Evolutionary conservation across 2,797 vertebrate species (phyloP).

Genomic region (Sebastes alutus): DNA sequence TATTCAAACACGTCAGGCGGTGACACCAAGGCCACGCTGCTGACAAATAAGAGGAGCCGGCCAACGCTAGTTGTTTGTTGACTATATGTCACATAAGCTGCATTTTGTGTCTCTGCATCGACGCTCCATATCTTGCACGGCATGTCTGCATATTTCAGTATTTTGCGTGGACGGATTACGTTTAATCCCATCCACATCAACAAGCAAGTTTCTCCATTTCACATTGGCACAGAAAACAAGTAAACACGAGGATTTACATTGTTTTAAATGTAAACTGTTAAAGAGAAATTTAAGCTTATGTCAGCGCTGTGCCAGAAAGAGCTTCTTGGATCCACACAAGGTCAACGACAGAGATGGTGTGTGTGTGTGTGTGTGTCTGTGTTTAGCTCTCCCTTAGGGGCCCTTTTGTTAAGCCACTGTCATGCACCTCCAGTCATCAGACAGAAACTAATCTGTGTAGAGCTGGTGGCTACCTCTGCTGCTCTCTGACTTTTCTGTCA

Average conservation of each 20-base stretch:
- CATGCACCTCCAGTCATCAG: slow-evolving; percentile 25
- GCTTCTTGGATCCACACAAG: slow-evolving; percentile 23
- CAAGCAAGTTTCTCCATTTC: slow-evolving; percentile 16
- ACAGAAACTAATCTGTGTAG: slow-evolving; percentile 28
- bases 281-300: slow-evolving; percentile 5
- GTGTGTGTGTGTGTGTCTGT: slow-evolving; percentile 18
- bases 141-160: slow-evolving; percentile 13
- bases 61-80: slow-evolving; percentile 45
- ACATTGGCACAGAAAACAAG: not conserved
- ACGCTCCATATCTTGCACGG: slow-evolving; percentile 2
- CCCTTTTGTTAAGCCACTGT: slow-evolving; percentile 23
- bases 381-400: slow-evolving; percentile 2
- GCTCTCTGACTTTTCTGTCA: slow-evolving; percentile 18
- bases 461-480: slow-evolving; percentile 27
- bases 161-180: slow-evolving; percentile 34
- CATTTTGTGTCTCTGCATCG: slow-evolving; percentile 30
- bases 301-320: not conserved
- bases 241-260: slow-evolving; percentile 35
- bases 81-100: slow-evolving; percentile 51
- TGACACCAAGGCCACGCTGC: slow-evolving; percentile 65
- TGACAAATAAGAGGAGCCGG: slow-evolving; percentile 65
- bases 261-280: slow-evolving; percentile 30
- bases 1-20: slow-evolving; percentile 68
- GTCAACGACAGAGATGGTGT: slow-evolving; percentile 32
- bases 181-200: slow-evolving; percentile 30